phyloP scores from a whole-genome alignment of 2,888 invertebrate genomes.

The Sinohyriopsis cumingii region DNA sequence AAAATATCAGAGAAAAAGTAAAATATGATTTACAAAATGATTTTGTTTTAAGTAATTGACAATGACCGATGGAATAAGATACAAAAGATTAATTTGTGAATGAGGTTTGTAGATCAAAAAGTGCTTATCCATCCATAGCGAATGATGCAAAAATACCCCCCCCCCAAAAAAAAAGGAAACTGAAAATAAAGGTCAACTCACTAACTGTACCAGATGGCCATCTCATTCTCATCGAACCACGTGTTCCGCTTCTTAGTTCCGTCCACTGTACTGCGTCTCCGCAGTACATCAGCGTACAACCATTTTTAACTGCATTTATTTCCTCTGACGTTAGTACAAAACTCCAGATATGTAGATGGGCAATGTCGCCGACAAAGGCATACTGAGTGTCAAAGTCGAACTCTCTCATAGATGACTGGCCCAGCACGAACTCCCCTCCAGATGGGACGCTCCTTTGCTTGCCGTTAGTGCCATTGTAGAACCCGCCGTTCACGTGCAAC shows the following conservation, averaged over 20 bases:
- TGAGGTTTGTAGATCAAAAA: no score
- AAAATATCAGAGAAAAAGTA: no score
- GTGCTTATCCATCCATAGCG: no score
- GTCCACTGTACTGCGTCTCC: slow-evolving; percentile 72
- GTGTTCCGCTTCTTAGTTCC: slow-evolving; percentile 70
- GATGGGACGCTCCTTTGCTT: slow-evolving; percentile 53
- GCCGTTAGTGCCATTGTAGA: slow-evolving; percentile 41
- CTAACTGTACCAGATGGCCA: slow-evolving; percentile 69
- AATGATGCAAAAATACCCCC: no score
- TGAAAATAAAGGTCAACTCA: slow-evolving; percentile 21
- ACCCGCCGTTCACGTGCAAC: slow-evolving; percentile 47
- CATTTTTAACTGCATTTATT: slow-evolving; percentile 42
- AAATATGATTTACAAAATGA: no score
- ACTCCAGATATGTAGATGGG: slow-evolving; percentile 70
- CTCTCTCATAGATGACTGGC: slow-evolving; percentile 56
- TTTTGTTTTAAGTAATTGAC: no score
- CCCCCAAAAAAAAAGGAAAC: not conserved
- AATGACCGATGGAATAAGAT: no score
- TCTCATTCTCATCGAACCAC: slow-evolving; percentile 68
- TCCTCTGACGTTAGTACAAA: slow-evolving; percentile 48
- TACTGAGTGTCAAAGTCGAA: slow-evolving; percentile 47
- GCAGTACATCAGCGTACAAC: slow-evolving; percentile 68
- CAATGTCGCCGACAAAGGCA: slow-evolving; percentile 67
- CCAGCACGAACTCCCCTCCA: slow-evolving; percentile 68
- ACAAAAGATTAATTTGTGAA: no score